Evolutionary conservation across 1,140 invertebrate genomes (phyloP).

Genomic region (Brachionus rubens): DNA sequence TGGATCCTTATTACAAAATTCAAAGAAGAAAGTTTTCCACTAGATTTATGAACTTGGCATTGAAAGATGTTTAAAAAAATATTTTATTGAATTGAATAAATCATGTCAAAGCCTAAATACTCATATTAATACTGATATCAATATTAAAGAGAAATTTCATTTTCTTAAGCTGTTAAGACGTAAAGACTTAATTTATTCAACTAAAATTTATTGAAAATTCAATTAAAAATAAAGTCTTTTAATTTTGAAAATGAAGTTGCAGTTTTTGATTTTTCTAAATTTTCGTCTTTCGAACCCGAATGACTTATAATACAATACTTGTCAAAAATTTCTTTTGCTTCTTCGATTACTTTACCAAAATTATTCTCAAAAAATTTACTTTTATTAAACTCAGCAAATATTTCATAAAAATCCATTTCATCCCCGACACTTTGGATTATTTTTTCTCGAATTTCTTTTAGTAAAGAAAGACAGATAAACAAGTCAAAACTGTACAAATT

Average conservation of each 20-base stretch:
- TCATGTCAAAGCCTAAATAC: too few relatives aligned
- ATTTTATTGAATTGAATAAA: too few relatives aligned
- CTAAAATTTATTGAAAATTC: not conserved
- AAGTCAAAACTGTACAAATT: slow-evolving; percentile 38
- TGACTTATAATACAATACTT: slow-evolving; percentile 36
- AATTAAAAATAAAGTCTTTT: not conserved
- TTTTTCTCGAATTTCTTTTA: not conserved
- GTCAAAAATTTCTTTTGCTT: slow-evolving; percentile 25
- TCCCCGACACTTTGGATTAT: not conserved
- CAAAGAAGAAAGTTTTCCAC: too few relatives aligned
- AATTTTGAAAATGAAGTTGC: not conserved
- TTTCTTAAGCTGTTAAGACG: too few relatives aligned
- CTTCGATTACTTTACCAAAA: not conserved
- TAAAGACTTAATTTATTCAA: not conserved
- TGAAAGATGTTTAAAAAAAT: too few relatives aligned
- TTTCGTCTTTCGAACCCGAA: not conserved
- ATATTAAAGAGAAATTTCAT: too few relatives aligned
- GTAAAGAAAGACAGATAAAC: slow-evolving; percentile 30
- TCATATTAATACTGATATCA: too few relatives aligned
- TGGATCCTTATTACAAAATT: too few relatives aligned
- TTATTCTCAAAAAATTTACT: not conserved
- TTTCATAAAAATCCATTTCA: slow-evolving; percentile 10
- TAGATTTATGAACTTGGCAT: too few relatives aligned
- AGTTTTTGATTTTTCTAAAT: not conserved
- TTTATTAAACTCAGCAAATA: slow-evolving; percentile 39